A percentile compares a stretch with the other conserved stretches of the same genome.
phyloP scores from a whole-genome alignment of 2,113 vertebrate species.

The Emydura subglobosa region DNA sequence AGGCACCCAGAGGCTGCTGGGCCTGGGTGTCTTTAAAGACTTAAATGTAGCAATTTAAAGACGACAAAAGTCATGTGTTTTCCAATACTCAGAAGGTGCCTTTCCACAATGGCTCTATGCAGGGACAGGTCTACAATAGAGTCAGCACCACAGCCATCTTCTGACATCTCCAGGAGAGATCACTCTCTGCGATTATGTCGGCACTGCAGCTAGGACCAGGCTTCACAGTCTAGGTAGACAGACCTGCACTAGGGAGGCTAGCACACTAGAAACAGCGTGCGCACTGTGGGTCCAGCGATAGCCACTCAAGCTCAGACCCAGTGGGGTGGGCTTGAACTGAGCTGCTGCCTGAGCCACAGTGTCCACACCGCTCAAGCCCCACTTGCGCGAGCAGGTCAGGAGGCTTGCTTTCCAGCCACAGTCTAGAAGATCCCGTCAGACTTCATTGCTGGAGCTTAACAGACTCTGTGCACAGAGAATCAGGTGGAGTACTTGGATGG shows the following conservation, averaged over 20 bases:
- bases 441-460: background rate
- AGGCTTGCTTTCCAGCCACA: background rate
- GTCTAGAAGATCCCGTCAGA: background rate
- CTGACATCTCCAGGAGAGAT: background rate
- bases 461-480: background rate
- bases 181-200: background rate
- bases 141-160: background rate
- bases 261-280: background rate
- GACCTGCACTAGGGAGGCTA: background rate
- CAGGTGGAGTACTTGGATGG: background rate
- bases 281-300: background rate
- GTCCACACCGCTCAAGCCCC: background rate
- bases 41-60: background rate
- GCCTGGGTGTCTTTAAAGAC: background rate
- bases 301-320: background rate
- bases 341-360: background rate
- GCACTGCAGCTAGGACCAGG: background rate
- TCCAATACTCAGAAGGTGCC: background rate
- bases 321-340: background rate
- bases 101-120: background rate
- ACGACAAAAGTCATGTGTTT: background rate
- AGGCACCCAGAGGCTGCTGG: background rate
- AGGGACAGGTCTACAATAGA: background rate
- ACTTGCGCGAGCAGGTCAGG: background rate
- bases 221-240: background rate